Conservation (phyloP, 1,140 invertebrate genomes). For the Theocolax elegans region DNA sequence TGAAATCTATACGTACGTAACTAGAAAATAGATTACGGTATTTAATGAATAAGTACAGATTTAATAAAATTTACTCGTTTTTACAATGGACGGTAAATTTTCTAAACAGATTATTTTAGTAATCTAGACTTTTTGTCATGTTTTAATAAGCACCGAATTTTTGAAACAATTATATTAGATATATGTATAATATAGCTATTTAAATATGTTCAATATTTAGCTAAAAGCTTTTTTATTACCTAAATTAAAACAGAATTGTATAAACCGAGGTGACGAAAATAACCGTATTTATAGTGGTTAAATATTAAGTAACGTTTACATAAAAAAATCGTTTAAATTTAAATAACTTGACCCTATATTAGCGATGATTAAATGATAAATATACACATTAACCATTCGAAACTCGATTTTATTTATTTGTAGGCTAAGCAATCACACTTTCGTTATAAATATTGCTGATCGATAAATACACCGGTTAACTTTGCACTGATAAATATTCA, state of each 20-base stretch:
- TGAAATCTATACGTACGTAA: no score
- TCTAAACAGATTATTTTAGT: no score
- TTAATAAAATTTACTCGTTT: no score
- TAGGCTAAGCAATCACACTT: not conserved
- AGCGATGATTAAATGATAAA: not conserved
- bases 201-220: slow-evolving; percentile 45
- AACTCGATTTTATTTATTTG: not conserved
- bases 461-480: no score
- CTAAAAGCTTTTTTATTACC: slow-evolving; percentile 21
- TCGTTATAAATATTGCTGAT: not conserved
- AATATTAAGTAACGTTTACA: not conserved
- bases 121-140: no score
- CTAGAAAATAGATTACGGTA: no score
- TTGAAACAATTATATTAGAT: not conserved
- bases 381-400: not conserved
- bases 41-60: no score
- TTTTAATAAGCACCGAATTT: no score
- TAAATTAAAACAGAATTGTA: slow-evolving; percentile 11
- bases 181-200: slow-evolving; percentile 46
- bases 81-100: no score
- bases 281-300: not conserved
- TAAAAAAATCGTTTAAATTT: not conserved
- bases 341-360: not conserved
- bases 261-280: not conserved
- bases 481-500: no score